Evolutionary conservation across 2,888 invertebrate species (phyloP), one percentile per base, ranked within the genome.

Genomic region (Drosophila barbarae): DNA sequence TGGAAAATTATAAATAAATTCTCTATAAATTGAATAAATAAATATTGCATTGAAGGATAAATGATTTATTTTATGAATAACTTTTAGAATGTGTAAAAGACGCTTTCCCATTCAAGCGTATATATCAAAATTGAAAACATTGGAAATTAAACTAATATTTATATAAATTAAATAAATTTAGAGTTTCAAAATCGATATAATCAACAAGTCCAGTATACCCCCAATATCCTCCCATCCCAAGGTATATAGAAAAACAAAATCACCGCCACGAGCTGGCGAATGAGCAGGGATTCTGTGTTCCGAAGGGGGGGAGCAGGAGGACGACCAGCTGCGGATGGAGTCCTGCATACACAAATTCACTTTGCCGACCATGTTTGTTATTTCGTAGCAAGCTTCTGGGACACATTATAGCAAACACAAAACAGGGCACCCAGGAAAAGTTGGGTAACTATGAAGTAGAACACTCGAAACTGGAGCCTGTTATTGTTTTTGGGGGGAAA

Each of bases 301-400:
- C 13, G 32, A n/a, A 18, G 21, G 21, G 21, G 21, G 9, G 18
- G n/a, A 21, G 35, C 28, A 21, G 32, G n/a, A 5, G 32, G n/a
- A 9, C 21, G n/a, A 21, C 26, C 30, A 15, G 42, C 15, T 9
- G 23, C 30, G 7, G 23, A 6, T 13, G 39, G 32, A 15, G 39
- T 18, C 18, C 18, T 39, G 41, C 67, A 63, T 57, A 70, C 59
- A 69, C 61, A 72, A 76, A 82, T 76, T 82, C 83, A 73, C 70
- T 68, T 69, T 76, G 66, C n/a, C 26, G 55, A 58, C 46, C 61
- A 65, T 74, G 75, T 73, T 64, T 64, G 60, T 49, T 57, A 32
- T 63, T 41, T 58, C 36, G 42, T 18, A 46, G 32, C 52, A 28
- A 44, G 51, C 69, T 63, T 70, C 49, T 71, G 73, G 75, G 42